phyloP scores from a whole-genome alignment of 2,113 vertebrate genomes.

The Cyphomyrus discorhynchus region DNA sequence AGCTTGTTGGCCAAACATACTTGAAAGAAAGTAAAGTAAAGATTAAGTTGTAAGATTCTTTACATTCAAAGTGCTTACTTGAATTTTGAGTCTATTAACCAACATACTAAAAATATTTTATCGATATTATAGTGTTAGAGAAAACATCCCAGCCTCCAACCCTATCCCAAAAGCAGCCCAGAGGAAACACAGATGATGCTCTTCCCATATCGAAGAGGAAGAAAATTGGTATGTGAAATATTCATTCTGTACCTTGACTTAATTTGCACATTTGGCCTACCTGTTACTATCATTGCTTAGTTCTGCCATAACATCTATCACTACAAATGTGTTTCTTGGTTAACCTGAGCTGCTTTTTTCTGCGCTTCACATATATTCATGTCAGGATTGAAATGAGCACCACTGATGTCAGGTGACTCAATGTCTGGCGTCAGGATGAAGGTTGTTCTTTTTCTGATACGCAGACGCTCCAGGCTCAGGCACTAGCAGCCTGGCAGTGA shows the following conservation, averaged over 20 bases:
- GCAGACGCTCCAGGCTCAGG: neutral
- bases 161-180: neutral
- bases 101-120: neutral
- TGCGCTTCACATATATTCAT: neutral
- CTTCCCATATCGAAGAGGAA: conserved; percentile 1
- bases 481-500: neutral
- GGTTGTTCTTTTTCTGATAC: neutral
- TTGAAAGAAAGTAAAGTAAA: neutral
- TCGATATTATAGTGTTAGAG: neutral
- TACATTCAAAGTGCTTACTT: neutral
- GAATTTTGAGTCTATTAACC: neutral
- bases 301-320: neutral
- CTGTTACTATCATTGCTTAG: neutral
- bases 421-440: neutral
- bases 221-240: conserved; percentile 1
- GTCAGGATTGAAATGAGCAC: neutral
- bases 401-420: neutral
- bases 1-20: neutral
- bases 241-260: neutral
- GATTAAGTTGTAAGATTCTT: neutral
- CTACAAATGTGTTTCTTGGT: neutral
- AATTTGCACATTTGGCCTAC: neutral
- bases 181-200: neutral
- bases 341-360: neutral
- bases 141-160: neutral